Base-by-base conservation (phyloP, 1,140 invertebrate species). In the Bombyx mandarina region DNA sequence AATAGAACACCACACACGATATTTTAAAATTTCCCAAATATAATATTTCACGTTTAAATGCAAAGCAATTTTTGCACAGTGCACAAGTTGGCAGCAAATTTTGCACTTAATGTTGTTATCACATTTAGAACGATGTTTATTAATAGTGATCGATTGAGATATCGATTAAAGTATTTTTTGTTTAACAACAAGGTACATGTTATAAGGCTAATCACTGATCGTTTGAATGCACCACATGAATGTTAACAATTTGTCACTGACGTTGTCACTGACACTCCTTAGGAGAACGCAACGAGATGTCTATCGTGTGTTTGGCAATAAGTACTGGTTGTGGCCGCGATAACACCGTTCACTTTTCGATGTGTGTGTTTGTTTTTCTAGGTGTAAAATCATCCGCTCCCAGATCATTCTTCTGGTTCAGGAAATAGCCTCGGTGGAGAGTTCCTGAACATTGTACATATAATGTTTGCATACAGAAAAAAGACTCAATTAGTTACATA, bases 381-480 rank as follows among this genome's bases (percentile, higher is more conserved):
- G 84, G 84, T 87, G 69, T 86, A 83, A 87, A 87, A 83, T 83
- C 84, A 85, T 80, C 84, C 79, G 84, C 79, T 74, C 84, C 84
- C 71, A 80, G 84, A 78, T 86, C 84, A 71, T 87, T 87, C 84
- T 87, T 87, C 84, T 87, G 84, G 84, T 87, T 87, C 82, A 87
- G 84, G 81, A 82, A 87, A 79, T 87, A 87, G 69, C 74, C 75
- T 75, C 71, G 69, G 61, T 67, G 79, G 72, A 79, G 74, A 71
- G 77, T 79, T 86, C 79, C 84, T 83, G 82, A 82, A 78, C 62
- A 63, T 79, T 86, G 82, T 86, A 85, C 58, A 85, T 86, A 86
- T 66, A 82, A 42, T 63, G 75, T 76, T 75, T 73, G 67, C 69
- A 78, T 84, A 85, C 77, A 83, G 77, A 85, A 82, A 75, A 87